A percentile compares a stretch with the other conserved stretches of the same genome.
phyloP scores from a whole-genome alignment of 2,797 vertebrate genomes.

The Hoplostethus atlanticus region DNA sequence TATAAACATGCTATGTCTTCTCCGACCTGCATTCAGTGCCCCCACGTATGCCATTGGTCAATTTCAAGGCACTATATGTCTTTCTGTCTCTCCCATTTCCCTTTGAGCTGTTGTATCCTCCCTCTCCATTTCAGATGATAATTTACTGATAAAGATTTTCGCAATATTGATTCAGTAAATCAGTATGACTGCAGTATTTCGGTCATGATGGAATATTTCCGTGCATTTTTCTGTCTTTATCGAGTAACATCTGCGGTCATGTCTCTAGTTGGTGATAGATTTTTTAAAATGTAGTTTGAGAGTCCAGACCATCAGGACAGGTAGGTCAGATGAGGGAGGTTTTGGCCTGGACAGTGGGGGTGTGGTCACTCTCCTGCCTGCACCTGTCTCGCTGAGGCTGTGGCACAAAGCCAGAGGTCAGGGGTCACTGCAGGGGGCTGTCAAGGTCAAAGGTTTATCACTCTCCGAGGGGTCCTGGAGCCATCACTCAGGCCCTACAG shows the following conservation, averaged over 20 bases:
- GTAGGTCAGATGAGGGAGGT: constrained; percentile 64
- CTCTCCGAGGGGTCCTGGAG: constrained; percentile 80
- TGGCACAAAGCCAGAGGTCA: constrained; percentile 82
- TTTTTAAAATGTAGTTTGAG: constrained; percentile 13
- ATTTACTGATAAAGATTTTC: constrained; percentile 15
- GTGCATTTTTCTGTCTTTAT: neutral
- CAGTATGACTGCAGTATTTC: constrained; percentile 12
- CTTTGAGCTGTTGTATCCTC: constrained; percentile 38
- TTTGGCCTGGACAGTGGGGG: constrained; percentile 60
- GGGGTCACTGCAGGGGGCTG: constrained; percentile 78
- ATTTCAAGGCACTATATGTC: constrained; percentile 2
- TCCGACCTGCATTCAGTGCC: constrained; percentile 46
- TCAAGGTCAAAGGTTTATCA: constrained; percentile 86
- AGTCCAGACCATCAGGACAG: constrained; percentile 52
- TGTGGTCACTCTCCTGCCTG: constrained; percentile 76
- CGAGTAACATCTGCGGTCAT: neutral
- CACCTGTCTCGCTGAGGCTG: constrained; percentile 75
- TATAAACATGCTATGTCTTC: constrained; percentile 22
- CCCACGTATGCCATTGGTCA: constrained; percentile 23
- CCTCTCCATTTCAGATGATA: constrained; percentile 23
- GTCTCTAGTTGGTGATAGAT: neutral
- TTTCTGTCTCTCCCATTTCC: constrained; percentile 21
- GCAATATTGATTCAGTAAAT: constrained; percentile 24
- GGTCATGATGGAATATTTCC: neutral
- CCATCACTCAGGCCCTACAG: constrained; percentile 81